These are phyloP conservation scores for Trinorchestia longiramus DNA, from an alignment of 1,140 invertebrate genomes.

Conservation along the genomic window DNA sequence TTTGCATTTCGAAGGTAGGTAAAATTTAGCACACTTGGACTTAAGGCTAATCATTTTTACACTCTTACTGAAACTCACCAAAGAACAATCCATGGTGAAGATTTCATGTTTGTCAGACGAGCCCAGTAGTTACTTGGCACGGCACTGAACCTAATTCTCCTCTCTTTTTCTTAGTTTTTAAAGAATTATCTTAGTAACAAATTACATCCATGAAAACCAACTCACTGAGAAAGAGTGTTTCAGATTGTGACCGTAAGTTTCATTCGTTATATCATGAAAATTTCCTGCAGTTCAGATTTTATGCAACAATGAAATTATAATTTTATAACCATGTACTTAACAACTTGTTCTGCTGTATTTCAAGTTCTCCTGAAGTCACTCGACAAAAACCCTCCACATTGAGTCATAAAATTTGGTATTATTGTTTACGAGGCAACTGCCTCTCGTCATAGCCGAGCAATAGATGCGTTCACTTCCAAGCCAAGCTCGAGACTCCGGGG, in stretches of 20 bases:
- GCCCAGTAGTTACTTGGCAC: background rate
- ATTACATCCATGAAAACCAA: background rate
- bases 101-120: background rate
- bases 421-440: background rate
- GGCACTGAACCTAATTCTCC: background rate
- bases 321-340: background rate
- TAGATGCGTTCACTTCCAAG: background rate
- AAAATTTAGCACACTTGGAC: background rate
- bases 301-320: background rate
- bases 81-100: background rate
- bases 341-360: background rate
- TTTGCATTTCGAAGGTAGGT: background rate
- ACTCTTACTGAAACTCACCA: background rate
- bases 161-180: background rate
- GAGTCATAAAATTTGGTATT: background rate
- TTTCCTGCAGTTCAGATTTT: background rate
- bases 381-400: background rate
- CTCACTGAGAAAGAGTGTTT: background rate
- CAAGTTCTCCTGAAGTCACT: background rate
- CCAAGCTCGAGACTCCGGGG: background rate
- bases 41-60: background rate
- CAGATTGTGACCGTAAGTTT: background rate
- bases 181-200: background rate
- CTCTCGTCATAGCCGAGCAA: background rate
- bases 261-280: background rate